These are phyloP conservation scores for Melinopterus prodromus DNA, from an alignment of 2,888 invertebrate genomes.

Conservation along the genomic window DNA sequence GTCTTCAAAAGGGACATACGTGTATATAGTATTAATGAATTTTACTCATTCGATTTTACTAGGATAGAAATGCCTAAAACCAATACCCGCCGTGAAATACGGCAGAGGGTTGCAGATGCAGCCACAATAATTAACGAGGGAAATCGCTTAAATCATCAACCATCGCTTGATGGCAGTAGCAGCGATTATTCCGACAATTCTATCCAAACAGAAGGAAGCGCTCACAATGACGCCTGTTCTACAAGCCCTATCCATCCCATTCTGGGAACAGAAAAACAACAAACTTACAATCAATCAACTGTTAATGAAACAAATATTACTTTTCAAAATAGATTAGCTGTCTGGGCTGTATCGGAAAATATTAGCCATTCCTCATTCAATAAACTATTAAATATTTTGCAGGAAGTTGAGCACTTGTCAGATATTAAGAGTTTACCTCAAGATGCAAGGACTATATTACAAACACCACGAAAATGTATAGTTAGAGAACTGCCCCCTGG, in stretches of 20 bases:
- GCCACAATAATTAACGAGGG: background rate
- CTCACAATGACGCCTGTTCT: background rate
- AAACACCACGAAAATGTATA: too few relatives aligned
- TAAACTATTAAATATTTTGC: background rate
- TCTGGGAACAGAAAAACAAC: background rate
- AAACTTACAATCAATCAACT: background rate
- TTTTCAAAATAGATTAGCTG: background rate
- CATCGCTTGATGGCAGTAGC: background rate
- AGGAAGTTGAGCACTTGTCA: background rate
- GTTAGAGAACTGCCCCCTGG: too few relatives aligned
- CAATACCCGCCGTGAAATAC: background rate
- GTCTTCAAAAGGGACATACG: background rate
- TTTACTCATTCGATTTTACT: background rate
- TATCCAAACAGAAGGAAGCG: background rate
- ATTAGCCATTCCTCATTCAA: background rate
- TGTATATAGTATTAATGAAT: background rate
- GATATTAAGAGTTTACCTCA: too few relatives aligned
- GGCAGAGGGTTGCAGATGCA: background rate
- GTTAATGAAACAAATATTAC: background rate
- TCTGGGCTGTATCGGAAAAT: constrained; percentile 4
- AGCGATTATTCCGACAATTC: constrained; percentile 4
- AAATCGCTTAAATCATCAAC: background rate
- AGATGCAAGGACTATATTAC: too few relatives aligned
- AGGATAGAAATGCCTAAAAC: background rate
- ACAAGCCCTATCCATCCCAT: background rate